Evolutionary conservation across 2,797 vertebrate species (phyloP).

Genomic region (Melanotaenia parkinsoni): DNA sequence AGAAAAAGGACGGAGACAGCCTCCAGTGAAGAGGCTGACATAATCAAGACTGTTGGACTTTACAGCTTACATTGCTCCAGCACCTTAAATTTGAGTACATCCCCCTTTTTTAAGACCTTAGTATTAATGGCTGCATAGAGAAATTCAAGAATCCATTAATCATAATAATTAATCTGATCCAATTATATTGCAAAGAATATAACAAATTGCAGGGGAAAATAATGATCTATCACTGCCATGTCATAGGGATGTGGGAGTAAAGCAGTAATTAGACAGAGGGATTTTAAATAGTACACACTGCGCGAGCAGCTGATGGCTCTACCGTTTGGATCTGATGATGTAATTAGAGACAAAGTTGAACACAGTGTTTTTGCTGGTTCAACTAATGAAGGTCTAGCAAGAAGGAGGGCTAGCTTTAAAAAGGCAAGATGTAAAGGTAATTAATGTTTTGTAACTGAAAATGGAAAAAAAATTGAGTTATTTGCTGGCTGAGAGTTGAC

Average conservation of each 20-base stretch:
- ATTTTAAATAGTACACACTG: conserved; percentile 90
- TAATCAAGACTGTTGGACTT: conserved; percentile 70
- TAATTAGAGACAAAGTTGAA: conserved; percentile 91
- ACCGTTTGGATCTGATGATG: conserved; percentile 91
- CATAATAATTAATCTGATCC: conserved; percentile 99
- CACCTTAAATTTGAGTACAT: conserved; percentile 90
- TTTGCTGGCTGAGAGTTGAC: conserved; percentile 30
- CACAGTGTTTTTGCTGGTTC: conserved; percentile 82
- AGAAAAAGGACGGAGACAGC: background rate
- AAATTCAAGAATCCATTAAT: conserved; percentile 95
- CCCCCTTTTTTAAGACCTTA: conserved; percentile 88
- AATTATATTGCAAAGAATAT: conserved; percentile 99
- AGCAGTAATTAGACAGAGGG: conserved; percentile 97
- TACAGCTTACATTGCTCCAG: conserved; percentile 82
- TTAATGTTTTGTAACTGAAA: conserved; percentile 45
- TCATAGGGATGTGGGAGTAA: conserved; percentile 93
- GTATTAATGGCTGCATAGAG: conserved; percentile 93
- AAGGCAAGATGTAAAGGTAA: conserved; percentile 57
- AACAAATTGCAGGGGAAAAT: conserved; percentile 99
- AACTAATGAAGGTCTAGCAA: conserved; percentile 85
- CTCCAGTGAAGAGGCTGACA: conserved; percentile 58
- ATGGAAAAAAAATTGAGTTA: conserved; percentile 29
- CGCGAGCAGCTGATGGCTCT: conserved; percentile 87
- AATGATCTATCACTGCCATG: conserved; percentile 99
- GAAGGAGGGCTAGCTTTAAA: conserved; percentile 52